These are phyloP conservation scores for Cinclus cinclus DNA, from an alignment of 2,113 vertebrate genomes.

Conservation along the genomic window DNA sequence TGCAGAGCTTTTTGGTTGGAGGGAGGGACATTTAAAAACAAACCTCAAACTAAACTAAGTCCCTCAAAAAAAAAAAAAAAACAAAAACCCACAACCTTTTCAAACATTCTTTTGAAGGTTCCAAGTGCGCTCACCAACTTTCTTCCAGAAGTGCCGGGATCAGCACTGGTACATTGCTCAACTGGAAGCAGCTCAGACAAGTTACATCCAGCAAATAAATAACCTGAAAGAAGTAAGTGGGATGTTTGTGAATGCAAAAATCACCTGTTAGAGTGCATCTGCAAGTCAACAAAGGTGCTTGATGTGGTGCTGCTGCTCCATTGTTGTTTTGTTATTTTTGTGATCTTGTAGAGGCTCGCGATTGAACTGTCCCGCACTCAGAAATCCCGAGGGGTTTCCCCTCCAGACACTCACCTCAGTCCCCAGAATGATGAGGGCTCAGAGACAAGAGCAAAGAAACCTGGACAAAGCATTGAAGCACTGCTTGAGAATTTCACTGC, in stretches of 20 bases:
- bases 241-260: not conserved
- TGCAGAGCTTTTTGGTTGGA: not conserved
- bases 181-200: slow-evolving; percentile 90
- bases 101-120: slow-evolving; percentile 76
- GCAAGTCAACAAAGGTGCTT: not conserved
- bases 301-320: not conserved
- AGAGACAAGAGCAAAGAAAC: slow-evolving; percentile 77
- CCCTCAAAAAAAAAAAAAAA: not conserved
- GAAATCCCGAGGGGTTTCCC: slow-evolving; percentile 90
- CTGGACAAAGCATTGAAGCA: slow-evolving; percentile 66
- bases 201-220: slow-evolving; percentile 96
- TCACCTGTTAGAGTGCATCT: not conserved
- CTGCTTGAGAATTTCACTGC: slow-evolving; percentile 67
- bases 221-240: slow-evolving; percentile 93
- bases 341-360: slow-evolving; percentile 81
- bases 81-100: not conserved
- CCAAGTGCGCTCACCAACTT: slow-evolving; percentile 96
- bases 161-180: slow-evolving; percentile 99
- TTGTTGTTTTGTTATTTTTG: not conserved
- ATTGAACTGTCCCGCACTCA: slow-evolving; percentile 93
- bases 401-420: slow-evolving; percentile 85
- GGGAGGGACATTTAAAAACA: not conserved
- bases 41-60: not conserved
- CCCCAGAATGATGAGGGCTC: slow-evolving; percentile 81
- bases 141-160: slow-evolving; percentile 98